Conservation (phyloP, 2,797 vertebrate species). For the Ceryle rudis region DNA sequence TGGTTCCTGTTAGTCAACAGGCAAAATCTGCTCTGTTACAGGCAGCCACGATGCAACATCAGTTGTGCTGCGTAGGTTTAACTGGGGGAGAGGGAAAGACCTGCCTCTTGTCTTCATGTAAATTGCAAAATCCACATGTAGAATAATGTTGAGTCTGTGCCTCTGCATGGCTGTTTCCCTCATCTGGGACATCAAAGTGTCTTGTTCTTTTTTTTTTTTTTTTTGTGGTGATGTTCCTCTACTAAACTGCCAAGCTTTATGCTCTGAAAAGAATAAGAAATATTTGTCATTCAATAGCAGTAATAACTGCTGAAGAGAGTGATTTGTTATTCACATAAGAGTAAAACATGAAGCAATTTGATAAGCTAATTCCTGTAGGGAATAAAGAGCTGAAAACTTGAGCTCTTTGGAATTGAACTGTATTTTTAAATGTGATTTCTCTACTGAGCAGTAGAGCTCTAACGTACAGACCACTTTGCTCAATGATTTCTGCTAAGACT, state of each 20-base stretch:
- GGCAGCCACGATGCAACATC: background rate
- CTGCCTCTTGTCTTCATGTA: background rate
- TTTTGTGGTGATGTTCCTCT: background rate
- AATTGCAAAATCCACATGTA: background rate
- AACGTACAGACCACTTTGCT: background rate
- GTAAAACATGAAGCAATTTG: slow-evolving; percentile 30
- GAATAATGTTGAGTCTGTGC: background rate
- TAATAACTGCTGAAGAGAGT: slow-evolving; percentile 17
- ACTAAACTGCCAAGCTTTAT: background rate
- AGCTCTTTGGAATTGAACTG: background rate
- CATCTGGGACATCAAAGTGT: background rate
- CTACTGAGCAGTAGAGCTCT: background rate
- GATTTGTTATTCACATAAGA: background rate
- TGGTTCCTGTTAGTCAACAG: background rate
- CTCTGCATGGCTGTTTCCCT: background rate
- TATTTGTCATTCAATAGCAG: slow-evolving; percentile 27
- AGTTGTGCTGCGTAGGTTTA: background rate
- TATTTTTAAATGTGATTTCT: background rate
- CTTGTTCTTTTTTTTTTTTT: too few species aligned
- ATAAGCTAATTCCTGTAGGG: slow-evolving; percentile 28
- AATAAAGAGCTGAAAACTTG: background rate
- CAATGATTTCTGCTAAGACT: background rate
- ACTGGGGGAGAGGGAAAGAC: background rate
- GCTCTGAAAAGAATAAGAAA: background rate
- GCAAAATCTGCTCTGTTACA: background rate